Evolutionary conservation across 2,113 vertebrate species (phyloP), one percentile per base, ranked within the genome.

Genomic region (Montifringilla adamsi): DNA sequence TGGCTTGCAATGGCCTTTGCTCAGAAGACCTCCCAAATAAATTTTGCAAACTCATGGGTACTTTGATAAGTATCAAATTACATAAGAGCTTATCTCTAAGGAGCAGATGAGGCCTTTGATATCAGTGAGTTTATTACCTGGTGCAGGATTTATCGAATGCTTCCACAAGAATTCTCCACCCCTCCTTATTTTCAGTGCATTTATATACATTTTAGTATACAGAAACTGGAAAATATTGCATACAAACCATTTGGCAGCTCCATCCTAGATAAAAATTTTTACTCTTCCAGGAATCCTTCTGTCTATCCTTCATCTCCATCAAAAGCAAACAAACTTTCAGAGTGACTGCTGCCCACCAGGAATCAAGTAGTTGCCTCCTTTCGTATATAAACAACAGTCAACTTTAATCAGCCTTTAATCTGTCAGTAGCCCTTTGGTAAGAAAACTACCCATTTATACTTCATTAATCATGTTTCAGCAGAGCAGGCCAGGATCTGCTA

Each of bases 321-420:
- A 64, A 78, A 66, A 67, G n/a, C 59, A 77, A 80, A 63, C 17
- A 88, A 59, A 23, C 23, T 81, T 93, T 87, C 67, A 74, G 28
- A 80, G 88, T 87, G 91, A 89, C 89, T 96, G 84, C 94, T 94
- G 90, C 80, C 90, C 62, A 83, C 67, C 87, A 95, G 90, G 89
- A 97, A 95, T 96, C 78, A 95, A 96, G 49, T 28, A 89, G 80
- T 66, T 93, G 18, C 91, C 87, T 97, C 72, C 56, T 96, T 95
- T 80, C 72, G 84, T 79, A 84, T 63, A 67, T 80, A 80, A 90
- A 44, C 41, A 81, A 21, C n/a, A 41, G 66, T 75, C 74, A 83
- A 15, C 50, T 85, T 93, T 64, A 90, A 93, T 95, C 56, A 84
- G 23, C 44, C 17, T 93, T 94, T 96, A 91, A 93, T 90, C 69